Percentiles rank a stretch among this genome's conserved stretches.
These are phyloP conservation scores for Zaprionus lachaisei DNA, from an alignment of 1,140 invertebrate species.

Conservation along the genomic window DNA sequence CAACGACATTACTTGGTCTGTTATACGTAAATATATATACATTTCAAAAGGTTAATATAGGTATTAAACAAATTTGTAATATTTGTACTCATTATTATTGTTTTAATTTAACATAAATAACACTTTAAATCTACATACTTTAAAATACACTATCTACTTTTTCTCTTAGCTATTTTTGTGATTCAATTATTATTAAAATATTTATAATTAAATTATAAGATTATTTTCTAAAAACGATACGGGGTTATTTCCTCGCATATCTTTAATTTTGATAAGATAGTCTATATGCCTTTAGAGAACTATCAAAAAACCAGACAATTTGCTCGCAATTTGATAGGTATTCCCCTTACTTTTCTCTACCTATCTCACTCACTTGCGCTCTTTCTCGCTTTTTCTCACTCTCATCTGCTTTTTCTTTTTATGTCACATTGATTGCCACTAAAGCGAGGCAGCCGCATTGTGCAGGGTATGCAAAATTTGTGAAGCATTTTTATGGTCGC, in stretches of 20 bases:
- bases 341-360: not conserved
- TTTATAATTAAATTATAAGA: no score
- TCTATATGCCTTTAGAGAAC: no score
- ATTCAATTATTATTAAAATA: no score
- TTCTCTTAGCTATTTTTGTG: not conserved
- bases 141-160: not conserved
- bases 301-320: no score
- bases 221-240: no score
- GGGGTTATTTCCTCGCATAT: not conserved
- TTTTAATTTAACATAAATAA: not conserved
- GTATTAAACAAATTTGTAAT: no score
- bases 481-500: constrained; percentile 67
- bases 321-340: not conserved
- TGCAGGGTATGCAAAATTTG: constrained; percentile 48
- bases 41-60: no score
- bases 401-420: not conserved
- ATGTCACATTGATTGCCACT: constrained; percentile 1
- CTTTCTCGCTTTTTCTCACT: not conserved
- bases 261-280: not conserved
- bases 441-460: not conserved
- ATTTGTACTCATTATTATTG: no score
- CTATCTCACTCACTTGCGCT: not conserved
- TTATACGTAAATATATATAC: no score
- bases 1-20: no score
- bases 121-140: not conserved